These are phyloP conservation scores for Rhynchotus rufescens DNA, from an alignment of 2,797 vertebrate species.

Conservation along the genomic window DNA sequence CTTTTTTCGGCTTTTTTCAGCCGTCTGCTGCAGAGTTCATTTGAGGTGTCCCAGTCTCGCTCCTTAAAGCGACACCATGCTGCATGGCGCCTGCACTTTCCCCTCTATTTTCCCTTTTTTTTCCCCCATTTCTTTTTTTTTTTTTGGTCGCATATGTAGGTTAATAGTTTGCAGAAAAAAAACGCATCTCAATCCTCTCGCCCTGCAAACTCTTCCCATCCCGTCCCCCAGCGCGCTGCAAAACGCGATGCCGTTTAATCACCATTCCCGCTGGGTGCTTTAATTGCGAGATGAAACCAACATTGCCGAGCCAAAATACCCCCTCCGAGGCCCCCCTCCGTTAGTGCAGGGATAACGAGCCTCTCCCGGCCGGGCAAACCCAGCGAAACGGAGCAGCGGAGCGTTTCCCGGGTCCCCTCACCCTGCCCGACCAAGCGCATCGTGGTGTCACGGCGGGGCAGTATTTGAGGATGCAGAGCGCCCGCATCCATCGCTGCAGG, in stretches of 20 bases:
- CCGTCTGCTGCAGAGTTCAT: slow-evolving; percentile 81
- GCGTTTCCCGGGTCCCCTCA: not conserved
- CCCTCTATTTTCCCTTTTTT: not conserved
- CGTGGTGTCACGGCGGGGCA: no score
- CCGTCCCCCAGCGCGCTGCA: not conserved
- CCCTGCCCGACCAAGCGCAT: accelerated
- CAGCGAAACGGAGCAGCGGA: no score
- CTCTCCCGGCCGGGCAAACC: no score
- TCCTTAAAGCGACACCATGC: slow-evolving; percentile 76
- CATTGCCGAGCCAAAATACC: not conserved
- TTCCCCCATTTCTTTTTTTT: not conserved
- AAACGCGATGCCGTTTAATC: not conserved
- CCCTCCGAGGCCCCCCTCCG: not conserved
- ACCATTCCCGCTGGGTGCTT: not conserved
- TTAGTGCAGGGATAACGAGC: not conserved
- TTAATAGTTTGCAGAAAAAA: not conserved
- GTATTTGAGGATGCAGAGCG: no score
- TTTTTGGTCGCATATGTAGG: not conserved
- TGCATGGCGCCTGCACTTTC: not conserved
- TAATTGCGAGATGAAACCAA: not conserved
- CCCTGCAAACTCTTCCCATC: not conserved
- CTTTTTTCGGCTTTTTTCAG: slow-evolving; percentile 14
- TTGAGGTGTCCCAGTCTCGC: slow-evolving; percentile 81
- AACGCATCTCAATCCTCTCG: not conserved
- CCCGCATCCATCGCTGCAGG: no score